Conservation (phyloP, 2,113 vertebrate species). For the Bufo gargarizans region DNA sequence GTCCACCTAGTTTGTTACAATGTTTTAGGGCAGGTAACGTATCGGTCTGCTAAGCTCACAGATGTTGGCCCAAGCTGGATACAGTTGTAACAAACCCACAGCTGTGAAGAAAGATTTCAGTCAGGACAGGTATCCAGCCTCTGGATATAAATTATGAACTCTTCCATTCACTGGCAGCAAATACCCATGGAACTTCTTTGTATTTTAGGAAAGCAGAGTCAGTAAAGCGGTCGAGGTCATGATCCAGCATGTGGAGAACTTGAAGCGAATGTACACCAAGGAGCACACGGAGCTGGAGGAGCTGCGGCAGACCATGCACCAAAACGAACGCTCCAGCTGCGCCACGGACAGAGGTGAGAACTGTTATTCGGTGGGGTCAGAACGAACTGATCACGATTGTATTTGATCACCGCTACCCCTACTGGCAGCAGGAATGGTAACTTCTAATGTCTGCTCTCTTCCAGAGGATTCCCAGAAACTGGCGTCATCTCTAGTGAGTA, state of each 20-base stretch:
- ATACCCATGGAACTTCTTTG: not conserved
- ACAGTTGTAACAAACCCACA: not conserved
- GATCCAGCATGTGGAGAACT: slow-evolving; percentile 96
- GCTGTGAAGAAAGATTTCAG: too few relatives aligned
- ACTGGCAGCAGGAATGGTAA: not conserved
- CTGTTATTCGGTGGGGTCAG: not conserved
- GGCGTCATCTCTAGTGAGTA: not conserved
- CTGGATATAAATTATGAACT: too few relatives aligned
- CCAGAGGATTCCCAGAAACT: slow-evolving; percentile 36
- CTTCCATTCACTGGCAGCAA: not conserved
- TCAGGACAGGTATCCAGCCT: too few relatives aligned
- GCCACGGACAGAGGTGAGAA: slow-evolving; percentile 72
- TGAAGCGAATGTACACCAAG: slow-evolving; percentile 91
- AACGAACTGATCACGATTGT: not conserved
- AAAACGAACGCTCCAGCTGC: slow-evolving; percentile 79
- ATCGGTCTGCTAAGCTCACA: too few relatives aligned
- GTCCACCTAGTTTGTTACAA: too few relatives aligned
- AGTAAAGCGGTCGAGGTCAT: slow-evolving; percentile 95
- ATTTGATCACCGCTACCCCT: not conserved
- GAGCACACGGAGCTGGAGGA: slow-evolving; percentile 91
- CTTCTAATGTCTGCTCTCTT: not conserved
- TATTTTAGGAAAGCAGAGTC: slow-evolving; percentile 85
- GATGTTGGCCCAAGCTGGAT: not conserved
- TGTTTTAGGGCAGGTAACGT: too few relatives aligned
- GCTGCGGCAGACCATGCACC: slow-evolving; percentile 82